These are phyloP conservation scores for Casuarius casuarius DNA, from an alignment of 2,113 vertebrate genomes.

Conservation along the genomic window DNA sequence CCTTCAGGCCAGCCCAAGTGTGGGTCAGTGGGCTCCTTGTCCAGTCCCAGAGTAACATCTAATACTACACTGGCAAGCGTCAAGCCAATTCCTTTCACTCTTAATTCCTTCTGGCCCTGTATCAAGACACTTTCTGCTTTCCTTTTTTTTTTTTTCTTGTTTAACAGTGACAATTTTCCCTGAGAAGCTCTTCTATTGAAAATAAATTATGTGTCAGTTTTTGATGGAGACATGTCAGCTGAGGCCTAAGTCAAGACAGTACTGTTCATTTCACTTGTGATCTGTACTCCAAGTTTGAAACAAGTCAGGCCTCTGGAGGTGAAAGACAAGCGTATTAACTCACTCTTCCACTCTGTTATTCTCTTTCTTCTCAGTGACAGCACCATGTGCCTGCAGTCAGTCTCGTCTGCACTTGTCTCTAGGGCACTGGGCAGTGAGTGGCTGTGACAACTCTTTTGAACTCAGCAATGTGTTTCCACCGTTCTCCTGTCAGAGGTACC, in stretches of 20 bases:
- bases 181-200: not conserved
- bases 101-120: not conserved
- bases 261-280: not conserved
- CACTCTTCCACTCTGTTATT: not conserved
- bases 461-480: not conserved
- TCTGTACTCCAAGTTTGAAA: not conserved
- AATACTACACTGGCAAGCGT: not conserved
- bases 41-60: not conserved
- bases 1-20: not conserved
- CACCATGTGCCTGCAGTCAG: fast-evolving
- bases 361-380: not conserved
- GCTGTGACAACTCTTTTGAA: not conserved
- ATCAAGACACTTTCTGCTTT: not conserved
- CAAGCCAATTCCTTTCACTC: not conserved
- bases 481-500: not conserved
- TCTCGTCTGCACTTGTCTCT: not conserved
- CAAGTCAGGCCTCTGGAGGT: not conserved
- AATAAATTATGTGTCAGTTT: not conserved
- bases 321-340: not conserved
- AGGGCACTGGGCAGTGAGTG: fast-evolving
- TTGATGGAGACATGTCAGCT: not conserved
- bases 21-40: not conserved
- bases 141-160: not conserved
- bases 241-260: not conserved
- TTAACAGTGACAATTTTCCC: not conserved